Conservation (phyloP, 2,797 vertebrate genomes). For the Gymnodraco acuticeps region DNA sequence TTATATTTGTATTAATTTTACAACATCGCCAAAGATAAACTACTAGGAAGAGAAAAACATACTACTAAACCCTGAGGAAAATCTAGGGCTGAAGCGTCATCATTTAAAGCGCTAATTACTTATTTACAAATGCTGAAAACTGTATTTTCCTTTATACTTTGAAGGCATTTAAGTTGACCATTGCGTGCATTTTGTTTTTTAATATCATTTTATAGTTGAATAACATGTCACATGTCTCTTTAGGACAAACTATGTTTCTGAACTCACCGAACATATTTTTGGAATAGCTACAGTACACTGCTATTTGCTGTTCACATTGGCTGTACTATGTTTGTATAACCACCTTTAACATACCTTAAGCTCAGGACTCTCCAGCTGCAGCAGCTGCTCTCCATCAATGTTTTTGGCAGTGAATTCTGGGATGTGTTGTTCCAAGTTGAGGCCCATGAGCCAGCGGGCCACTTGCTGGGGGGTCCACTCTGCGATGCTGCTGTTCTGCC, state of each 20-base stretch:
- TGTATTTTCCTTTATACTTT: no score
- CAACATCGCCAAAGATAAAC: no score
- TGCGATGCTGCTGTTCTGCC: conserved; percentile 86
- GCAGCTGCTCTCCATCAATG: conserved; percentile 92
- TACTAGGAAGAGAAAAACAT: no score
- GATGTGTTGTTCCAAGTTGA: conserved; percentile 93
- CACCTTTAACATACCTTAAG: conserved; percentile 88
- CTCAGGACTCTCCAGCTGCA: conserved; percentile 90
- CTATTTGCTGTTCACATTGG: neutral
- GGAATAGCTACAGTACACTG: neutral
- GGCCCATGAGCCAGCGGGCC: conserved; percentile 91
- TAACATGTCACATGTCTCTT: neutral
- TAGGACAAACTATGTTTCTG: neutral
- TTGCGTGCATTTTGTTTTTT: no score
- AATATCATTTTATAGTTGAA: no score
- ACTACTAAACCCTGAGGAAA: no score
- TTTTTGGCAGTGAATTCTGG: conserved; percentile 94
- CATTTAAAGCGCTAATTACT: no score
- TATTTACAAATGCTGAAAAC: no score
- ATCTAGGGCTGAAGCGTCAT: no score
- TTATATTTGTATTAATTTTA: neutral
- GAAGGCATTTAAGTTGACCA: no score
- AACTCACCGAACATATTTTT: neutral
- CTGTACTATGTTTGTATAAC: neutral
- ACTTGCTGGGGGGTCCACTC: conserved; percentile 97